Evolutionary conservation across 2,888 invertebrate species (phyloP).

Genomic region (Amphimallon solstitiale): DNA sequence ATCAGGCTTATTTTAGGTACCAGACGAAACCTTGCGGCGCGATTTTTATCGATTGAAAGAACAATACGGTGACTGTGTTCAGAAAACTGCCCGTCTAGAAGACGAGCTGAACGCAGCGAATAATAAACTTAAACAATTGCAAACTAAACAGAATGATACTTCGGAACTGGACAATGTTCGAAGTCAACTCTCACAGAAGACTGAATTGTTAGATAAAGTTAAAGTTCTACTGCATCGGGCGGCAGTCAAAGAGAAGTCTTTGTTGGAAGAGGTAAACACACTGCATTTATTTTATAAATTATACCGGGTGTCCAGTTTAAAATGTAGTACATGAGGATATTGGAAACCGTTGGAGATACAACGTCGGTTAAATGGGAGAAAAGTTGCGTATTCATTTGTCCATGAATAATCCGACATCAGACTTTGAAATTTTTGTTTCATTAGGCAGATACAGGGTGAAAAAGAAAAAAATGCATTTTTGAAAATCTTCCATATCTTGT

Average conservation of each 20-base stretch:
- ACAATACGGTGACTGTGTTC: constrained; percentile 55
- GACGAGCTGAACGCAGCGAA: constrained; percentile 53
- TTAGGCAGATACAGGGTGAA: too few species aligned
- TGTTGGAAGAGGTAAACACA: constrained; percentile 67
- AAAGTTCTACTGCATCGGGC: constrained; percentile 72
- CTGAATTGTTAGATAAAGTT: constrained; percentile 71
- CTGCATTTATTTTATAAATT: neutral
- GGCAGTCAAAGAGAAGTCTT: constrained; percentile 71
- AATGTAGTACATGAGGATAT: too few species aligned
- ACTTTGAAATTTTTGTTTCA: too few species aligned
- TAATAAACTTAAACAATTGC: constrained; percentile 35
- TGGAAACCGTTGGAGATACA: too few species aligned
- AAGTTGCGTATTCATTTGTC: too few species aligned
- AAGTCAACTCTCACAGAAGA: constrained; percentile 69
- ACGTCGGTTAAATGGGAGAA: too few species aligned
- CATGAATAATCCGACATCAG: too few species aligned
- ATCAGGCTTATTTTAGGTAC: constrained; percentile 48
- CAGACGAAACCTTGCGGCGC: constrained; percentile 56
- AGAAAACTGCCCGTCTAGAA: constrained; percentile 57
- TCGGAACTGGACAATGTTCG: constrained; percentile 66
- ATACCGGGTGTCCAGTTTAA: too few species aligned
- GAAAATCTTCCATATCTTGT: too few species aligned
- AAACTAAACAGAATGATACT: constrained; percentile 22
- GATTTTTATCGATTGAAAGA: constrained; percentile 58
- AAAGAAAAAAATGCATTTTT: too few species aligned